Evolutionary conservation across 1,140 invertebrate species (phyloP).

Genomic region (Diuraphis noxia): DNA sequence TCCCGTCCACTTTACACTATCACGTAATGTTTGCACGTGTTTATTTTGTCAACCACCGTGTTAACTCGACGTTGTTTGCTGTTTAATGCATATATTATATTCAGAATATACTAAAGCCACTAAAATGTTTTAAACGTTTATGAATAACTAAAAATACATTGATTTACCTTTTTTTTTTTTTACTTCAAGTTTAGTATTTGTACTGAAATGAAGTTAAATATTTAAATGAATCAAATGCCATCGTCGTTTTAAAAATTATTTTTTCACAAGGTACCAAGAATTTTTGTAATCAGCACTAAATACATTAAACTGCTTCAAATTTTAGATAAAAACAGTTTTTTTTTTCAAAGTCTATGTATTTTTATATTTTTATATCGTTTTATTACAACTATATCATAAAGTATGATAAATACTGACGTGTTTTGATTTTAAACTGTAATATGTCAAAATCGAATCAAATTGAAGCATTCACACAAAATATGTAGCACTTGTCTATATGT

Average conservation of each 20-base stretch:
- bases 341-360: too few species aligned
- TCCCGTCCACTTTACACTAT: neutral
- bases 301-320: neutral
- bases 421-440: neutral
- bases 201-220: neutral
- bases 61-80: neutral
- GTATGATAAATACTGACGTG: neutral
- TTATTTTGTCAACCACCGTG: neutral
- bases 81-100: neutral
- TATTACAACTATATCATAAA: neutral
- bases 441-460: neutral
- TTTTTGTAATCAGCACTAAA: neutral
- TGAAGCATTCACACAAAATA: neutral
- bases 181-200: neutral
- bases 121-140: neutral
- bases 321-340: too few species aligned
- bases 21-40: conserved; percentile 20
- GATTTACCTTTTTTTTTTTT: neutral
- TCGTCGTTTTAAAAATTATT: neutral
- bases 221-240: neutral
- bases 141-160: conserved; percentile 10
- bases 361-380: neutral
- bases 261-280: neutral
- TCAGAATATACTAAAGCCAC: neutral
- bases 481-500: neutral